Base-by-base conservation (phyloP, 2,888 invertebrate genomes). In the Drosophila acutilabella region DNA sequence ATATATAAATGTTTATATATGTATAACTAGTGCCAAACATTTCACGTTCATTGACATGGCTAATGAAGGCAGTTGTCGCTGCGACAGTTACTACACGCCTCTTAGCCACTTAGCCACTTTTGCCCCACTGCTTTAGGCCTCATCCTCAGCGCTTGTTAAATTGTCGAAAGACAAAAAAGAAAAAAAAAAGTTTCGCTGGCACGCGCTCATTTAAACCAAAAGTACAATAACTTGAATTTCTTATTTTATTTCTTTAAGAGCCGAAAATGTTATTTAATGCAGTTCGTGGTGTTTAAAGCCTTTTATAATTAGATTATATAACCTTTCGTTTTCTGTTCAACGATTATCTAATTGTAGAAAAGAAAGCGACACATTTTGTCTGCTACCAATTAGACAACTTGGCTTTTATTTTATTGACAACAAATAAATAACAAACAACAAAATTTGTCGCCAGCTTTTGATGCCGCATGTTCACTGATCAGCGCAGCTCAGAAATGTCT, bases 251-350 rank as follows among this genome's bases (percentile, higher is more conserved):
- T n/a, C n/a, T n/a, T 61, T 51, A 47, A 56, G 57, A 56, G 13
- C 13, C 48, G 40, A 68, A 50, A 66, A 64, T 78, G 84, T 81
- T 81, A 81, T 86, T 81, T 86, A 83, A 86, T 86, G 82, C 86
- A 81, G 60, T 30, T 30, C 71, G 65, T 72, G 38, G 23, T 16
- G 53, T 74, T 80, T 78, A 78, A 81, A 82, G 78, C 78, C 75
- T 59, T 69, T 82, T 80, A 85, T 88, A 88, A 88, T 88, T 88
- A 75, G 83, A 86, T 83, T 85, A 88, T 82, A 64, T 83, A 88
- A 83, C 80, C 67, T 41, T 8, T 65, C 47, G 60, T 57, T 64
- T 72, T 36, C 36, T 74, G 60, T 50, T 52, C 57, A 52, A 23
- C 81, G 80, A 85, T 82, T 82, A 82, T 82, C 85, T 82, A 82